Conservation (phyloP, 2,113 vertebrate species). For the Alectura lathami region DNA sequence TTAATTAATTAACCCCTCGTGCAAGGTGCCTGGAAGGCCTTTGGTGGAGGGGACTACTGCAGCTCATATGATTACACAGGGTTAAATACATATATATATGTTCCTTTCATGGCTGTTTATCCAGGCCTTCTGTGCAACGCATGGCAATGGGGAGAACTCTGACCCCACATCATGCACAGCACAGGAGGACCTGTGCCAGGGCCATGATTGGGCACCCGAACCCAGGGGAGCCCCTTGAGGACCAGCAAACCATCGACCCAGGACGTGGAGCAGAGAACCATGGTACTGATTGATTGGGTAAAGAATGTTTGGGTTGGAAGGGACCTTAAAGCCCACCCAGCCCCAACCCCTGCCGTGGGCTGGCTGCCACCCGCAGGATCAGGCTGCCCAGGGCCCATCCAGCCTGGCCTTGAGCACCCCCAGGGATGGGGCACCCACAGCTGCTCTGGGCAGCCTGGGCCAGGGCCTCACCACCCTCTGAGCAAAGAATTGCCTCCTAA, state of each 20-base stretch:
- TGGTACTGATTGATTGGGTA: too few relatives aligned
- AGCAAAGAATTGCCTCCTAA: neutral
- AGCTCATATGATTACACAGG: neutral
- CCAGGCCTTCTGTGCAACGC: neutral
- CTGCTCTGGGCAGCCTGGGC: neutral
- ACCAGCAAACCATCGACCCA: neutral
- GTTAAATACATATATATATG: neutral
- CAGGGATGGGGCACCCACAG: neutral
- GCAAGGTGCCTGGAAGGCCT: neutral
- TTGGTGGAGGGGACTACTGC: neutral
- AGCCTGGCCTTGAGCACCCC: neutral
- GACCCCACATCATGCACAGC: accelerated
- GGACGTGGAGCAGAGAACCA: neutral
- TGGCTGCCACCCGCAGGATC: neutral
- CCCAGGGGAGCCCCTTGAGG: neutral
- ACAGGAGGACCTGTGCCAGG: too few relatives aligned
- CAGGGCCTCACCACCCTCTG: neutral
- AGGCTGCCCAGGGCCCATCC: neutral
- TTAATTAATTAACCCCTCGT: slow-evolving; percentile 58
- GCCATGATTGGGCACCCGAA: too few relatives aligned
- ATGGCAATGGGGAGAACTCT: neutral
- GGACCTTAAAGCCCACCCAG: too few relatives aligned
- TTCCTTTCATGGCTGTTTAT: neutral
- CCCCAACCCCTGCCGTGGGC: too few relatives aligned
- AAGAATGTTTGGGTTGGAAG: too few relatives aligned